Percentiles rank a stretch among this genome's conserved stretches.
Evolutionary conservation across 2,888 invertebrate genomes (phyloP).

Genomic region (Diplolepis rosae): DNA sequence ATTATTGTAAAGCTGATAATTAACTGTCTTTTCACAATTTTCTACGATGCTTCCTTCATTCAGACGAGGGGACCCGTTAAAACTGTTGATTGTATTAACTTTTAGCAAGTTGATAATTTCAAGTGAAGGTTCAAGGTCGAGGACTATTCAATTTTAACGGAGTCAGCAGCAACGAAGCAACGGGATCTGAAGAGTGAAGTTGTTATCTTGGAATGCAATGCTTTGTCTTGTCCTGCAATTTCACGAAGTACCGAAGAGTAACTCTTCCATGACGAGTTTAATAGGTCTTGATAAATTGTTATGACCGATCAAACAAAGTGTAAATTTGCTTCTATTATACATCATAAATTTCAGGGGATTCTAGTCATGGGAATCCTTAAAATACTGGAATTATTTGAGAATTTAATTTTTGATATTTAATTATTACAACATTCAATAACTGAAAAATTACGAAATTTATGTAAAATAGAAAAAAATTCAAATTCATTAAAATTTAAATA

Average conservation of each 20-base stretch:
- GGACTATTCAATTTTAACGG: conserved; percentile 1
- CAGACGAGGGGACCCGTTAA: background rate
- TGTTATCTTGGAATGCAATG: conserved; percentile 18
- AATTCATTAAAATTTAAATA: too few species aligned
- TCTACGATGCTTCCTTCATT: background rate
- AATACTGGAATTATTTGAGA: too few species aligned
- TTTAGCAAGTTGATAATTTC: background rate
- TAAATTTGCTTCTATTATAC: background rate
- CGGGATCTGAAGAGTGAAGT: background rate
- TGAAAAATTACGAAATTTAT: too few species aligned
- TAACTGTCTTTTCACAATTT: too few species aligned
- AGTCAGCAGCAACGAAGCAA: conserved; percentile 5
- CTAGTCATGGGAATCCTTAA: too few species aligned
- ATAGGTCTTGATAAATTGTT: background rate
- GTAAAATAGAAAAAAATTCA: too few species aligned
- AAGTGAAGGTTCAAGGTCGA: background rate
- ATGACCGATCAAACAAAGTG: background rate
- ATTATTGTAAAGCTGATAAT: too few species aligned
- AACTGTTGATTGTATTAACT: background rate
- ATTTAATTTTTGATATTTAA: too few species aligned
- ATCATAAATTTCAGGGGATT: too few species aligned
- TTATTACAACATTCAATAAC: too few species aligned
- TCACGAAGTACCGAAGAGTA: background rate
- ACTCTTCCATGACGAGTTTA: background rate
- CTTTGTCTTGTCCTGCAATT: background rate